Evolutionary conservation across 2,888 invertebrate species (phyloP), one percentile per base, ranked within the genome.

Genomic region (Gymnosoma rotundatum): DNA sequence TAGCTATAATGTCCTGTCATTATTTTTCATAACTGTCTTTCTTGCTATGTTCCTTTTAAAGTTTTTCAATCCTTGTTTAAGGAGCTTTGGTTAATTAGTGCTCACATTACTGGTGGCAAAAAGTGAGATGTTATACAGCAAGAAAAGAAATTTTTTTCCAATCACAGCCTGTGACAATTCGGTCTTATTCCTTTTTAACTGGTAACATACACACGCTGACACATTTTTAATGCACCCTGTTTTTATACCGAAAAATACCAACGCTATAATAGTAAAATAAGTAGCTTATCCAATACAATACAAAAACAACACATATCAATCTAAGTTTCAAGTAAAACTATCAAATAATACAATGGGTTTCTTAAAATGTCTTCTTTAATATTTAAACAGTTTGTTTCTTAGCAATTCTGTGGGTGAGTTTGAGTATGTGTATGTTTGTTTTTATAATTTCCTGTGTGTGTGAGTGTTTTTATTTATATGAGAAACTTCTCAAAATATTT

Each of bases 341-440:
- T 8, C 45, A 25, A 45, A 50, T 36, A 18, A 38, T 16, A 58
- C 72, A 79, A 64, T 58, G 50, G 50, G 25, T 79, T 72, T 72
- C 72, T 42, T 50, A 78, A 32, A 32, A 72, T 72, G 64, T 72
- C 63, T 20, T 38, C n/a, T 79, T 79, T 58, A 79, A 50, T 38
- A 79, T 64, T 79, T 72, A 72, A 70, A 63, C 48, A 66, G 52
- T 42, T 52, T 70, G 69, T 10, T 50, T 60, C 16, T 25, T n/a
- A 12, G 4, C 10, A 2, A 12, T 42, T n/a, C 12, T 50, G 9
- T 21, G 66, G 2, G 9, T 10, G 36, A 45, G n/a, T 32, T 0
- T 4, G 45, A 14, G 0, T 32, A 1, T 54, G 20, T 8, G 9
- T 54, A 12, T n/a, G 4, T 1, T 14, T n/a, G n/a, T 50, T 6